A percentile compares a stretch with the other conserved stretches of the same genome.
These are phyloP conservation scores for Siderastrea radians DNA, from an alignment of 92 coral and sea anemone genomes.

Conservation along the genomic window DNA sequence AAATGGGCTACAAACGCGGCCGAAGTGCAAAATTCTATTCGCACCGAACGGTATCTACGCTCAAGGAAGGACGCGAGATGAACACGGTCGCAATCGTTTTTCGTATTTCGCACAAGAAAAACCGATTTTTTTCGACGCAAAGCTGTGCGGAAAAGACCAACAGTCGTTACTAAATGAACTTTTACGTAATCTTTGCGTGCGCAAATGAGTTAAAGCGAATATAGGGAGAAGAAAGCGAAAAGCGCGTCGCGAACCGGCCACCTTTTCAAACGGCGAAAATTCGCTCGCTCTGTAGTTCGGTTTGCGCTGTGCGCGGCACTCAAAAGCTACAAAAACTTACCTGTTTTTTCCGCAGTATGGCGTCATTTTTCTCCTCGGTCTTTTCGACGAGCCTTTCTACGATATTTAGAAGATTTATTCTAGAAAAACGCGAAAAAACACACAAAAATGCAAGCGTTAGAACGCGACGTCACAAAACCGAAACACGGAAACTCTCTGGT, in stretches of 20 bases:
- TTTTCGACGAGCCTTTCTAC: slow-evolving; percentile 77
- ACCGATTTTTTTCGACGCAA: slow-evolving; percentile 15
- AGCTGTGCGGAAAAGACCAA: slow-evolving; percentile 41
- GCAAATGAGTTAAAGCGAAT: slow-evolving; percentile 38
- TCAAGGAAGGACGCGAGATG: slow-evolving; percentile 24
- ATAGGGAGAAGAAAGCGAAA: slow-evolving; percentile 11
- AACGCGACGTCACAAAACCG: slow-evolving; percentile 91
- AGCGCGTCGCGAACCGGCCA: slow-evolving; percentile 47
- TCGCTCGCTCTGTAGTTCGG: slow-evolving; percentile 2
- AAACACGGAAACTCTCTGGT: slow-evolving; percentile 86
- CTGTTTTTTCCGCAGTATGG: slow-evolving; percentile 46
- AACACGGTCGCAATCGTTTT: neutral
- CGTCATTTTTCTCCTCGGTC: slow-evolving; percentile 43
- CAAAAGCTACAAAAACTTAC: slow-evolving; percentile 48
- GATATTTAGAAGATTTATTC: slow-evolving; percentile 72
- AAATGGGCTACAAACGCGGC: neutral
- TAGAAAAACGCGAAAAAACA: slow-evolving; percentile 56
- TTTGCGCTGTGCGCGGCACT: slow-evolving; percentile 27
- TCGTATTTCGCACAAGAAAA: neutral
- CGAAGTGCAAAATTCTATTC: slow-evolving; percentile 5
- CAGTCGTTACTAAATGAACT: neutral
- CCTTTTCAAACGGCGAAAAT: neutral
- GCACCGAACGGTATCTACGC: slow-evolving; percentile 29
- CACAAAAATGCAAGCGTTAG: slow-evolving; percentile 50
- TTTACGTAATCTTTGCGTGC: slow-evolving; percentile 9